phyloP scores from a whole-genome alignment of 2,888 invertebrate species.

The Theretra japonica region DNA sequence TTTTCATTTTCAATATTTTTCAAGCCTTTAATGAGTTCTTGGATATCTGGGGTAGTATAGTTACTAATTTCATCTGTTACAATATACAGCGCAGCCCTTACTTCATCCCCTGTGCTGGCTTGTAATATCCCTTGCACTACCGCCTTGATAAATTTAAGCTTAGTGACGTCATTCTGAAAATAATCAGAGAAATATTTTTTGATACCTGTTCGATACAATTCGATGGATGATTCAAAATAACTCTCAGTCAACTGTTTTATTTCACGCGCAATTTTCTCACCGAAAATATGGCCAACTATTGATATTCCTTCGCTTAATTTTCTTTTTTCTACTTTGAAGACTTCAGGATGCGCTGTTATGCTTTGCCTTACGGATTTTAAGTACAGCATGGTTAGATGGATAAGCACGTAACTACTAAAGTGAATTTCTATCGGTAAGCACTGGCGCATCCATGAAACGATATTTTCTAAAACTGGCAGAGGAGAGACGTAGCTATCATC shows the following conservation, averaged over 20 bases:
- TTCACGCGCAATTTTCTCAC: conserved; percentile 56
- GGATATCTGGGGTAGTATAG: background rate
- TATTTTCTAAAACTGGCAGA: conserved; percentile 54
- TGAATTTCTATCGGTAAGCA: conserved; percentile 55
- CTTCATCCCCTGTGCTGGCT: background rate
- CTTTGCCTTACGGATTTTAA: conserved; percentile 57
- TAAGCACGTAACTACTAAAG: conserved; percentile 49
- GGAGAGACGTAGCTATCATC: conserved; percentile 50
- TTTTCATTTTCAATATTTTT: conserved; percentile 1
- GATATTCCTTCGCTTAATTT: conserved; percentile 49
- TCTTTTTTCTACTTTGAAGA: conserved; percentile 48
- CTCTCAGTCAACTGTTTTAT: conserved; percentile 47
- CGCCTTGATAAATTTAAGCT: conserved; percentile 18
- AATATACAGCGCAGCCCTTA: conserved; percentile 9
- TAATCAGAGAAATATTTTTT: conserved; percentile 41
- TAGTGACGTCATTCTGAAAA: background rate
- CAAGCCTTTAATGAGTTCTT: background rate
- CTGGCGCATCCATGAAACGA: conserved; percentile 50
- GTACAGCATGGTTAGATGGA: conserved; percentile 64
- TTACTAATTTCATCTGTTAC: background rate
- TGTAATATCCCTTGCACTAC: conserved; percentile 26
- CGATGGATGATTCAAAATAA: conserved; percentile 58
- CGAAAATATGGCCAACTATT: conserved; percentile 57
- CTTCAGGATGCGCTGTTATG: conserved; percentile 48
- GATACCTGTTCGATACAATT: conserved; percentile 50